phyloP scores from a whole-genome alignment of 2,113 vertebrate species.

The human region GRCh38 chr22:33741001-33741500 shows the following conservation, averaged over 20 bases:
- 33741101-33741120: not conserved
- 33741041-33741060: not conserved
- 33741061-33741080: not conserved
- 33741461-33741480: not conserved
- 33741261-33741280: not conserved
- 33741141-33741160: accelerated
- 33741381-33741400: not conserved
- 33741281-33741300: not conserved
- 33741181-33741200: accelerated
- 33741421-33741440: not conserved
- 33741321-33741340: not conserved
- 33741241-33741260: not conserved
- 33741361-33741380: not conserved
- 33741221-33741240: not conserved
- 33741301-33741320: not conserved
- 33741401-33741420: not conserved
- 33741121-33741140: not conserved
- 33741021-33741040: not conserved
- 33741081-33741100: not conserved
- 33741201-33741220: not conserved
- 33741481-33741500: no score
- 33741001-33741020: not conserved
- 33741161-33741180: accelerated
- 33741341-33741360: accelerated
- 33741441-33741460: not conserved